Percentiles rank a stretch among this genome's conserved stretches.
These are phyloP conservation scores for Trypoxylus dichotomus DNA, from an alignment of 1,140 invertebrate genomes.

Conservation along the genomic window DNA sequence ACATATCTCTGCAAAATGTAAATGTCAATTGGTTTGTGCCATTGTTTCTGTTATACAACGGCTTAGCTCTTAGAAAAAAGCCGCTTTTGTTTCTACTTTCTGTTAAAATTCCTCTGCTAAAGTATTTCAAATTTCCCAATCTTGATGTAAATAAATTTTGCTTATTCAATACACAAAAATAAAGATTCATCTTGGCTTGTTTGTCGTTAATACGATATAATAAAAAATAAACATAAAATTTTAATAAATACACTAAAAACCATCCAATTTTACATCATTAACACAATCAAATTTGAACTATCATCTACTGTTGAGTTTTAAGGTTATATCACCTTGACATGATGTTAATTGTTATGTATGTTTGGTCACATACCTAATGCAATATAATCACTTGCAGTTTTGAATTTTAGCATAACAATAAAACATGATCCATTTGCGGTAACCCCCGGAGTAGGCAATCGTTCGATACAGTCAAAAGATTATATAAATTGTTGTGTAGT, in stretches of 20 bases:
- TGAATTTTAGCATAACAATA: no score
- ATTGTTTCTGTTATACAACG: not conserved
- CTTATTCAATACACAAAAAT: conserved; percentile 23
- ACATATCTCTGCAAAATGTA: conserved; percentile 18
- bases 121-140: not conserved
- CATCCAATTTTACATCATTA: not conserved
- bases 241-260: not conserved
- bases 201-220: not conserved
- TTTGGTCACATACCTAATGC: conserved; percentile 2
- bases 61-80: not conserved
- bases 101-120: not conserved
- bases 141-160: conserved; percentile 11
- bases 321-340: conserved; percentile 3
- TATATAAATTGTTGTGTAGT: no score
- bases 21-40: conserved; percentile 21
- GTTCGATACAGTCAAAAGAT: no score
- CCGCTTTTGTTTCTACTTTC: not conserved
- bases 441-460: no score
- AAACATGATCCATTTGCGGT: no score
- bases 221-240: not conserved
- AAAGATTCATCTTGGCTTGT: conserved; percentile 27
- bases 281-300: not conserved
- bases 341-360: not conserved
- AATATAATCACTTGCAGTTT: no score
- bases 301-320: not conserved